Evolutionary conservation across 2,888 invertebrate species (phyloP).

Genomic region (Drosophila birchii): DNA sequence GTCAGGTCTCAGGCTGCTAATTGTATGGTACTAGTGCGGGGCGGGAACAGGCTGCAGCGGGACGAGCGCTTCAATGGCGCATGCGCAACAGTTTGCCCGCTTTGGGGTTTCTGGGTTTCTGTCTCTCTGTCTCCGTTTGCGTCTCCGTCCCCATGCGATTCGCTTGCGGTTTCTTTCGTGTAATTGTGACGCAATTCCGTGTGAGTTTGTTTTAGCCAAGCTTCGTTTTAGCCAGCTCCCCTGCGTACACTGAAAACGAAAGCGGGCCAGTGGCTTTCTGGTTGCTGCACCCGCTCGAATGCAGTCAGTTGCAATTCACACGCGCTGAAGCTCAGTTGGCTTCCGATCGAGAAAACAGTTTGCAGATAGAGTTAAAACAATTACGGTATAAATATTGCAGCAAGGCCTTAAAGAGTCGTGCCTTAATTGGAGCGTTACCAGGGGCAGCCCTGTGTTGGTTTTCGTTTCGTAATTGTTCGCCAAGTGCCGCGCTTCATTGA

Average conservation of each 20-base stretch:
- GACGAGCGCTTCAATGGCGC: conserved; percentile 52
- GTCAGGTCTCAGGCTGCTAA: conserved; percentile 34
- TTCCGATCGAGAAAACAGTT: conserved; percentile 25
- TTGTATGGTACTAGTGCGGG: conserved; percentile 18
- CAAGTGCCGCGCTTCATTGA: conserved; percentile 37
- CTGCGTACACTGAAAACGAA: conserved; percentile 57
- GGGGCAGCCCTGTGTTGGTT: conserved; percentile 1
- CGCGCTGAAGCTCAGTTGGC: conserved; percentile 62
- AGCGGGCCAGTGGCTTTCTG: conserved; percentile 41
- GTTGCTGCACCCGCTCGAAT: conserved; percentile 3
- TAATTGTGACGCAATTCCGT: conserved; percentile 74
- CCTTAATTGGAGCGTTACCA: conserved; percentile 58
- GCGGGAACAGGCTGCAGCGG: conserved; percentile 5
- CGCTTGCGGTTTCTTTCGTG: conserved; percentile 59
- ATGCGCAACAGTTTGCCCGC: conserved; percentile 63
- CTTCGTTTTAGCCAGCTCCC: conserved; percentile 54
- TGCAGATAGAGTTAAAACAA: conserved; percentile 12
- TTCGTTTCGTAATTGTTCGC: conserved; percentile 28
- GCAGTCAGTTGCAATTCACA: conserved; percentile 60
- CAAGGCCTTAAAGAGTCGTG: conserved; percentile 12
- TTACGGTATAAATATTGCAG: conserved; percentile 31
- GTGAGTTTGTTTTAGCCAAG: conserved; percentile 60
- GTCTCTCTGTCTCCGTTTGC: conserved; percentile 41
- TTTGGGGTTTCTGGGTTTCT: conserved; percentile 78
- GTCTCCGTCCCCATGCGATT: conserved; percentile 18